Percentiles rank a stretch among this genome's conserved stretches.
These are phyloP conservation scores for Orius laevigatus DNA, from an alignment of 1,140 invertebrate species.

Conservation along the genomic window DNA sequence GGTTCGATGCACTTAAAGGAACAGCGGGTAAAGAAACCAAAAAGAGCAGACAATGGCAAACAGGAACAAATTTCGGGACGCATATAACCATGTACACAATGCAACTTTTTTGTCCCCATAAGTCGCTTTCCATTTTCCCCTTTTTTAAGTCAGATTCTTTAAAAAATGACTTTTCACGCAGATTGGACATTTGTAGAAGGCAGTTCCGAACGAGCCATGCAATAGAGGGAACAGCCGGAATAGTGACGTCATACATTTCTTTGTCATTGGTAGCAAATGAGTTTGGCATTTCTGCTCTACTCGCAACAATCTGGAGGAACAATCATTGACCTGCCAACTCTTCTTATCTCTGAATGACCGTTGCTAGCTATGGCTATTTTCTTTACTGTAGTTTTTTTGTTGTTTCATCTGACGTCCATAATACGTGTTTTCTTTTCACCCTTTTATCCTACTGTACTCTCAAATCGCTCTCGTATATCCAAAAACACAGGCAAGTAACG, in stretches of 20 bases:
- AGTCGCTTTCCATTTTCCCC: conserved; percentile 21
- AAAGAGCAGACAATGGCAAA: conserved; percentile 18
- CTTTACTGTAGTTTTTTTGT: too few relatives aligned
- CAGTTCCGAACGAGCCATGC: conserved; percentile 84
- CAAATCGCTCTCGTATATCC: too few relatives aligned
- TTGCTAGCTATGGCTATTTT: too few relatives aligned
- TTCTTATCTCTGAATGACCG: too few relatives aligned
- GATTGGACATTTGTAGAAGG: conserved; percentile 96
- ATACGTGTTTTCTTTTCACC: too few relatives aligned
- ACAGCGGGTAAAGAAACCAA: conserved; percentile 69
- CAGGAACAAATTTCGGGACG: not conserved
- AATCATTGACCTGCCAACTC: too few relatives aligned
- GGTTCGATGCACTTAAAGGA: conserved; percentile 88
- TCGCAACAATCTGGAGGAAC: too few relatives aligned
- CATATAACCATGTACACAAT: conserved; percentile 3
- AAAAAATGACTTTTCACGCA: conserved; percentile 41
- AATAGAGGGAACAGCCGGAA: conserved; percentile 93
- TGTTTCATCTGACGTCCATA: too few relatives aligned
- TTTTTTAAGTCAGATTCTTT: conserved; percentile 4
- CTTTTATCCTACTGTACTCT: too few relatives aligned
- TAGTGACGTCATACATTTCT: conserved; percentile 21
- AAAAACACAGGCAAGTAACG: too few relatives aligned
- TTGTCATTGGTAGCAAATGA: too few relatives aligned
- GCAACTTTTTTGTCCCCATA: conserved; percentile 18
- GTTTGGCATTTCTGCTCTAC: too few relatives aligned